phyloP scores from a whole-genome alignment of 2,113 vertebrate genomes.

The Otocyon megalotis region DNA sequence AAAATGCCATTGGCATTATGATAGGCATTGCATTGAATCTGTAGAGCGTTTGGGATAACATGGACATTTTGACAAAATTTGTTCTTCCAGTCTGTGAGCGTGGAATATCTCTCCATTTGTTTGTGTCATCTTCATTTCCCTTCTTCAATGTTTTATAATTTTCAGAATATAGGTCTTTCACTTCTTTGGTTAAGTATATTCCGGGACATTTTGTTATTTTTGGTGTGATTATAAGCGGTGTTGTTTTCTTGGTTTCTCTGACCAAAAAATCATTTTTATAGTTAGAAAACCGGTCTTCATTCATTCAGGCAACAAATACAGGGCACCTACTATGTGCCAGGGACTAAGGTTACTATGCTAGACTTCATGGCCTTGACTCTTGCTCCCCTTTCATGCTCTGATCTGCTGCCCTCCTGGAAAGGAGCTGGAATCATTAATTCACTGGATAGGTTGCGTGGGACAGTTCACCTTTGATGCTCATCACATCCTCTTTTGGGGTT shows the following conservation, averaged over 20 bases:
- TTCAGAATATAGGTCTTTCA: neutral
- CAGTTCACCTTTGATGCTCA: neutral
- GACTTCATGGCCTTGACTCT: neutral
- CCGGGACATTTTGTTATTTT: neutral
- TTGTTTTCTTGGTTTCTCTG: neutral
- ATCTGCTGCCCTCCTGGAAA: neutral
- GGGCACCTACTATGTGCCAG: neutral
- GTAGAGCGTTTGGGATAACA: neutral
- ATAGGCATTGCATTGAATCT: neutral
- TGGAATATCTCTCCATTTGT: neutral
- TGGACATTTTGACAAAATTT: neutral
- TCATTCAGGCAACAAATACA: neutral
- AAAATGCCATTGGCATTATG: neutral
- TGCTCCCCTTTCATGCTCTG: neutral
- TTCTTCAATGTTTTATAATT: neutral
- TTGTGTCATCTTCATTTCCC: neutral
- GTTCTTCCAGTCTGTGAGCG: neutral
- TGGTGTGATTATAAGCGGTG: neutral
- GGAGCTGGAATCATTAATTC: neutral
- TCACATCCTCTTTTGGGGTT: neutral
- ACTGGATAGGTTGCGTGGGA: neutral
- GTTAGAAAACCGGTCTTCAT: neutral
- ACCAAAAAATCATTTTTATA: neutral
- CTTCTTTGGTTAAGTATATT: neutral
- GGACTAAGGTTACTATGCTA: neutral